These are phyloP conservation scores for Lasioglossum baleicum DNA, from an alignment of 1,140 invertebrate species.

Conservation along the genomic window DNA sequence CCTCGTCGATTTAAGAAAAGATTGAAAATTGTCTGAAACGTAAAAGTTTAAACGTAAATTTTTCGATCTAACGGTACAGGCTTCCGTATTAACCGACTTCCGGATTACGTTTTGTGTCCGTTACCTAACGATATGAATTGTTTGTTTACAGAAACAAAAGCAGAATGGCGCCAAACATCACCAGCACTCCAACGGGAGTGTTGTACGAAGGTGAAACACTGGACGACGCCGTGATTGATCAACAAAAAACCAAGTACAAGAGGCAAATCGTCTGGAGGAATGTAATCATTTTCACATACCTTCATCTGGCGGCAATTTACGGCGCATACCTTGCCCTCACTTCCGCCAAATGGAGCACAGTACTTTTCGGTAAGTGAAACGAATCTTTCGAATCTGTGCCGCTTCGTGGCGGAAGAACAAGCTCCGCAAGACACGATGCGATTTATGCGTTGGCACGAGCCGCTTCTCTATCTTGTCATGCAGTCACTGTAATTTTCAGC, in stretches of 20 bases:
- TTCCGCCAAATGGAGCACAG: constrained; percentile 88
- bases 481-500: too few species aligned
- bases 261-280: constrained; percentile 94
- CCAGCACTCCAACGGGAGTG: constrained; percentile 82
- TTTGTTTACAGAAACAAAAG: constrained; percentile 41
- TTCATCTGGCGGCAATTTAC: constrained; percentile 94
- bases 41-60: too few species aligned
- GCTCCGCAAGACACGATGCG: background rate
- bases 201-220: constrained; percentile 84
- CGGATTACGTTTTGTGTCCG: background rate
- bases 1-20: too few species aligned
- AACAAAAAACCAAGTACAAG: constrained; percentile 75
- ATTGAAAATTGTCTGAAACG: too few species aligned
- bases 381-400: background rate
- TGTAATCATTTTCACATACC: constrained; percentile 89
- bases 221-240: constrained; percentile 74
- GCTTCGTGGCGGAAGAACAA: background rate
- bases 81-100: too few species aligned
- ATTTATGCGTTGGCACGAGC: too few species aligned
- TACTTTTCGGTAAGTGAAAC: constrained; percentile 86
- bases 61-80: too few species aligned
- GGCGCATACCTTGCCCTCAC: constrained; percentile 90
- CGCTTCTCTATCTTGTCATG: too few species aligned
- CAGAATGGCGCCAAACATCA: constrained; percentile 83
- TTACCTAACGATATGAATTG: background rate